phyloP scores from a whole-genome alignment of 2,797 vertebrate species.

The Lacerta bilineata region DNA sequence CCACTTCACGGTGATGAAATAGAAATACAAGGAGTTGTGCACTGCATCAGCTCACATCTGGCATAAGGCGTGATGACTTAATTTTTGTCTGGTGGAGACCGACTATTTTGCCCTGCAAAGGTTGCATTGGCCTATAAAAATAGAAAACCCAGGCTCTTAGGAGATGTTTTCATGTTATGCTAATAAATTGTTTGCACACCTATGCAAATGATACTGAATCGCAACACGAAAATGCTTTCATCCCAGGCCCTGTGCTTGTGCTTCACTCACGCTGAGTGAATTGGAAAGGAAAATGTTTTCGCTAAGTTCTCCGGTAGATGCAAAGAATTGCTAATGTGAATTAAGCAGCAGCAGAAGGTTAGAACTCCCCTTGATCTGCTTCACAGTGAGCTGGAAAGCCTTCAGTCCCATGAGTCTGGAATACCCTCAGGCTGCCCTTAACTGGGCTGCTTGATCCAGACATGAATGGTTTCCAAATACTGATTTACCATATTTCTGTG shows the following conservation, averaged over 20 bases:
- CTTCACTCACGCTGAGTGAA: not conserved
- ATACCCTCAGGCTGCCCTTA: not conserved
- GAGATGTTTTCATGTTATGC: not conserved
- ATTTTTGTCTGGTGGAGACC: not conserved
- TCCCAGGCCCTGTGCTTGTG: not conserved
- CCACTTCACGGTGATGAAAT: slow-evolving; percentile 1
- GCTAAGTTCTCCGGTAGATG: not conserved
- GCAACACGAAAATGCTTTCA: not conserved
- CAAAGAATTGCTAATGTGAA: not conserved
- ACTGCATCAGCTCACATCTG: not conserved
- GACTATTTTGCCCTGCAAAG: not conserved
- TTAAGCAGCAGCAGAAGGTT: not conserved
- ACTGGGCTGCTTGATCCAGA: not conserved
- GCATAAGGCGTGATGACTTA: not conserved
- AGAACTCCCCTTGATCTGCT: not conserved
- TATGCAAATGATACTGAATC: not conserved
- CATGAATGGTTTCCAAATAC: not conserved
- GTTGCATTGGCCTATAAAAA: not conserved
- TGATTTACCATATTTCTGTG: not conserved
- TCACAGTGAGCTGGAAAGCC: not conserved
- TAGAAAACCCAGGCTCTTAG: not conserved
- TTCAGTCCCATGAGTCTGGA: not conserved
- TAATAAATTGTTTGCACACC: not conserved
- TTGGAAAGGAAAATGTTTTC: slow-evolving; percentile 3
- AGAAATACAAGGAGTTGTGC: not conserved